Base-by-base conservation (phyloP, 1,140 invertebrate species). In the Aphaenogaster rudis region DNA sequence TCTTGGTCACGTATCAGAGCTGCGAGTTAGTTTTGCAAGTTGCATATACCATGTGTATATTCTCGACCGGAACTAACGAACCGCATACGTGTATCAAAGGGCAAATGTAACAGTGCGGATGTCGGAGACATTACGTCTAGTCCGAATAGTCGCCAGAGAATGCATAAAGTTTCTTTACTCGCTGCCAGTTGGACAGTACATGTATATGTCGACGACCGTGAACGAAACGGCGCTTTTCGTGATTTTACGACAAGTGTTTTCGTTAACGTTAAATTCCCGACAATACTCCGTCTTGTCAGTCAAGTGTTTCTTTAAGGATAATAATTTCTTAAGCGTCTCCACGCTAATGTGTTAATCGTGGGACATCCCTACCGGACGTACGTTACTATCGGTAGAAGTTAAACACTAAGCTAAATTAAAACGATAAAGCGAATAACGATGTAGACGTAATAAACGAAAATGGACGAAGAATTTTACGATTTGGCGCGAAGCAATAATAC, bases 91-190 rank as follows among this genome's bases (percentile, higher is more conserved):
- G 13, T 84, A 84, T 76, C 69, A 84, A 84, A 84, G 80, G 69
- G 54, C 80, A 84, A 84, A 76, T 63, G 69, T 84, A 50, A 84
- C 13, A 13, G 21, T 74, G 54, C 69, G 80, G 57, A 76, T 84
- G 69, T 28, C 76, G 59, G 54, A 84, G 54, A 86, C 64, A 72
- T 79, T 59, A 36, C 59, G 71, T 87, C 72, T 71, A 67, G 28
- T 50, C 45, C 28, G 39, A 39, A 36, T 78, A 77, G 66, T 78
- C 79, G 79, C 64, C 72, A 36, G 72, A 71, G 78, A 88, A 76
- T 33, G 36, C 54, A 84, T 88, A 88, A 88, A 88, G 45, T 84
- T 88, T 88, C 69, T 69, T 74, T 42, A 74, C 52, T 88, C 36
- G 52, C 7, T 84, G 69, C 67, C 69, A 76, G 80, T 84, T 63